A percentile compares a stretch with the other conserved stretches of the same genome.
These are phyloP conservation scores for Punctoribates punctum DNA, from an alignment of 2,888 invertebrate species.

Conservation along the genomic window DNA sequence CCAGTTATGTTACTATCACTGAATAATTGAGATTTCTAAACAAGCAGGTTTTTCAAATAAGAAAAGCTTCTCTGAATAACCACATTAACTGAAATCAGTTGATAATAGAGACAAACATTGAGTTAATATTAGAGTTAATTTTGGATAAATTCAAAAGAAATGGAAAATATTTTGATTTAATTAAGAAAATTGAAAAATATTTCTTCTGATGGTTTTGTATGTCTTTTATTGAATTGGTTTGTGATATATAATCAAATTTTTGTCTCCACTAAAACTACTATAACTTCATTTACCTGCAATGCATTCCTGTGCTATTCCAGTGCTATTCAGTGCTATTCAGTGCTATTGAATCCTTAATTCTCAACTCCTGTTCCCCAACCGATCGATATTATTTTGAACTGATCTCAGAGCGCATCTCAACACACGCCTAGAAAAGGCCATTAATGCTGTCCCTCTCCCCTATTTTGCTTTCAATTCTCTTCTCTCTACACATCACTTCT, in stretches of 20 bases:
- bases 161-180: background rate
- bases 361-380: slow-evolving; percentile 18
- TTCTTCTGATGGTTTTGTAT: background rate
- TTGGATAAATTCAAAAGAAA: background rate
- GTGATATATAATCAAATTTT: slow-evolving; percentile 14
- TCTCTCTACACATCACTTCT: background rate
- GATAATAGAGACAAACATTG: too few relatives aligned
- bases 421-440: slow-evolving; percentile 33
- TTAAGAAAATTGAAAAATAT: slow-evolving; percentile 6
- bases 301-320: slow-evolving; percentile 4
- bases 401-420: slow-evolving; percentile 30
- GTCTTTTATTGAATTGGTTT: background rate
- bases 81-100: too few relatives aligned
- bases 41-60: too few relatives aligned
- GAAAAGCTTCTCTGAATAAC: too few relatives aligned
- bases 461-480: background rate
- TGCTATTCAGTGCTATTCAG: background rate
- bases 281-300: slow-evolving; percentile 25
- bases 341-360: slow-evolving; percentile 5
- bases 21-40: too few relatives aligned
- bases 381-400: slow-evolving; percentile 23
- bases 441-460: slow-evolving; percentile 11
- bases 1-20: too few relatives aligned
- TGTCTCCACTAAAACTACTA: slow-evolving; percentile 13
- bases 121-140: background rate